phyloP scores from a whole-genome alignment of 2,797 vertebrate species.

The Trichosurus vulpecula region DNA sequence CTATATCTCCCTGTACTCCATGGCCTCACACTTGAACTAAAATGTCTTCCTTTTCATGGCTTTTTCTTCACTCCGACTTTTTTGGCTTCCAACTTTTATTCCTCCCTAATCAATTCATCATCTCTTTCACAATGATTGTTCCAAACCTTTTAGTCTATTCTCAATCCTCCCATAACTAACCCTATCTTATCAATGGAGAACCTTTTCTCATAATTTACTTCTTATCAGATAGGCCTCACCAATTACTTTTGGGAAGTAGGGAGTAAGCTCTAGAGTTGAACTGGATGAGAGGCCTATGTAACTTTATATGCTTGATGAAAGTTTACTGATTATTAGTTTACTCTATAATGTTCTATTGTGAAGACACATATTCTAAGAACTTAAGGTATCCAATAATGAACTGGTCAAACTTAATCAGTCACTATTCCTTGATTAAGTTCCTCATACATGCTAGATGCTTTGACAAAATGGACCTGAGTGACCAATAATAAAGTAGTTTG shows the following conservation, averaged over 20 bases:
- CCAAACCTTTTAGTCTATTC: not conserved
- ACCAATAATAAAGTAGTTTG: not conserved
- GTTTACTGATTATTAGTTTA: too few species aligned
- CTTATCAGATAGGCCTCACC: too few species aligned
- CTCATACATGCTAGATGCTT: not conserved
- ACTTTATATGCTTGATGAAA: too few species aligned
- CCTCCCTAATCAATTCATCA: not conserved
- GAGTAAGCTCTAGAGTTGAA: too few species aligned
- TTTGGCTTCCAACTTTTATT: not conserved
- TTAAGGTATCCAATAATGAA: not conserved
- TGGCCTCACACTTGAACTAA: not conserved
- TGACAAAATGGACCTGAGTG: not conserved
- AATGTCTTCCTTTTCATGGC: not conserved
- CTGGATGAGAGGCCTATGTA: too few species aligned
- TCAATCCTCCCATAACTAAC: fast-evolving
- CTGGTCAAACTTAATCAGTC: not conserved
- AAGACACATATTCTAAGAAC: too few species aligned
- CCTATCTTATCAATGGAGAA: not conserved
- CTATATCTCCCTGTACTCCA: too few species aligned
- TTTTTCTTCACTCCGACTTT: not conserved
- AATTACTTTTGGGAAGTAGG: too few species aligned
- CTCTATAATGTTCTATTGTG: too few species aligned
- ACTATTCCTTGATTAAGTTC: not conserved
- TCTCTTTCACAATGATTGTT: not conserved
- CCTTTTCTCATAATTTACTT: too few species aligned